Evolutionary conservation across 2,113 vertebrate genomes (phyloP), one percentile per base, ranked within the genome.

Genomic region (Hippocampus zosterae): DNA sequence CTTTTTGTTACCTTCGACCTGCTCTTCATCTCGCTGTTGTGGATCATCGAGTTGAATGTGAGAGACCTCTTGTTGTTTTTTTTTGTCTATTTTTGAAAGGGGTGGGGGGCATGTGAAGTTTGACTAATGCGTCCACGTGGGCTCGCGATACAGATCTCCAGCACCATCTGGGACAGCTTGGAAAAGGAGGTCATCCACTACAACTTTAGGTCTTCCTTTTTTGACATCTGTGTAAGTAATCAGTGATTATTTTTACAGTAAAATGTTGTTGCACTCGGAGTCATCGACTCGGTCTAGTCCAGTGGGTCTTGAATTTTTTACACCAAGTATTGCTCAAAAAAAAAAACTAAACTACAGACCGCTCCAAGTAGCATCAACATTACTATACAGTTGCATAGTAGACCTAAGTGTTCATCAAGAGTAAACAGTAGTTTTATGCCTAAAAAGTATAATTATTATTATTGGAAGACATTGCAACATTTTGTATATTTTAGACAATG

Each of bases 1-100:
- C 96, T 99, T 72, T 99, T 99, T 0, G 97, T 99, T 81, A 99
- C 97, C 23, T 99, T 99, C 12, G 97, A 99, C 80, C 92, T 99
- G 74, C 96, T 99, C 81, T 99, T 99, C 85, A 91, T 99, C 75
- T 92, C 94, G 0, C 90, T 99, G n/a, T 76, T 99, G 65, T 99
- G 97, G 97, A 98, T 99, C 57, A 98, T 98, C 1, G 97, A 98
- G 74, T 81, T 99, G 40, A 99, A 99, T 0, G 96, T 99, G 71
- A 85, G 87, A 62, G 12, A 13, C 21, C 16, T 18, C 27, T 25
- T 37, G 33, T 18, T 29, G 16, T 8, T 23, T n/a, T 12, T 37
- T 37, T 40, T 40, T n/a, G 27, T 23, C 13, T n/a, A 21, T 40
- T 40, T n/a, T 15, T 53, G 2, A 0, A 5, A 37, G 33, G 33